Conservation (phyloP, 1,140 invertebrate genomes). For the Mactra quadrangularis region DNA sequence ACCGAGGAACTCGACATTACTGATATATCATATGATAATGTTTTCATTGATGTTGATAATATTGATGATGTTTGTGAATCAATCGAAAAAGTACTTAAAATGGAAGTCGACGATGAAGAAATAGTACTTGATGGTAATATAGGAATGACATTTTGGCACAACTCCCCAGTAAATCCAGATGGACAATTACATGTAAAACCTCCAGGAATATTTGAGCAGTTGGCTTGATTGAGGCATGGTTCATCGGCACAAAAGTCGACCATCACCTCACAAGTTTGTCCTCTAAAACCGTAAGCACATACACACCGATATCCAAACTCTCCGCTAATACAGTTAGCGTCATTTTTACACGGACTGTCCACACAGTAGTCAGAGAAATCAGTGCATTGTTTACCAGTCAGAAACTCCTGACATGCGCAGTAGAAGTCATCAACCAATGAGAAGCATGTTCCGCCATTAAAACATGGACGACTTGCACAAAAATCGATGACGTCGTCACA, state of each 20-base stretch:
- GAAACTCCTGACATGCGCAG: conserved; percentile 18
- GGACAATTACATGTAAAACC: conserved; percentile 27
- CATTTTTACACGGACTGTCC: conserved; percentile 14
- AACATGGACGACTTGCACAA: conserved; percentile 26
- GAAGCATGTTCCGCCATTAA: conserved; percentile 10
- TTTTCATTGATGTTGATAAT: too few species aligned
- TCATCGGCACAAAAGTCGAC: conserved; percentile 22
- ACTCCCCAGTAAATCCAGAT: conserved; percentile 8
- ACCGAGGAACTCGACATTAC: too few species aligned
- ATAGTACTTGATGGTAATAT: background rate
- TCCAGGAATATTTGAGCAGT: conserved; percentile 27
- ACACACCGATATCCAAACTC: conserved; percentile 21
- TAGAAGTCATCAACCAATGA: conserved; percentile 10
- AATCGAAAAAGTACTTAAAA: too few species aligned
- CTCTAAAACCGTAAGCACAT: conserved; percentile 23
- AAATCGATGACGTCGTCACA: conserved; percentile 15
- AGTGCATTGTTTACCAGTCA: conserved; percentile 26
- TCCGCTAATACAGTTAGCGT: conserved; percentile 14
- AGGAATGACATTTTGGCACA: conserved; percentile 19
- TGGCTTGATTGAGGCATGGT: conserved; percentile 16
- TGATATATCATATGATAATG: too few species aligned
- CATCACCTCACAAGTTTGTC: conserved; percentile 3
- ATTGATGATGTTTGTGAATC: too few species aligned
- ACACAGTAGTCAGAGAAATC: conserved; percentile 20
- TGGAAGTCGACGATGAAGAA: too few species aligned